phyloP scores from a whole-genome alignment of 1,140 invertebrate species.

The Pseudomyrmex dendroicus region DNA sequence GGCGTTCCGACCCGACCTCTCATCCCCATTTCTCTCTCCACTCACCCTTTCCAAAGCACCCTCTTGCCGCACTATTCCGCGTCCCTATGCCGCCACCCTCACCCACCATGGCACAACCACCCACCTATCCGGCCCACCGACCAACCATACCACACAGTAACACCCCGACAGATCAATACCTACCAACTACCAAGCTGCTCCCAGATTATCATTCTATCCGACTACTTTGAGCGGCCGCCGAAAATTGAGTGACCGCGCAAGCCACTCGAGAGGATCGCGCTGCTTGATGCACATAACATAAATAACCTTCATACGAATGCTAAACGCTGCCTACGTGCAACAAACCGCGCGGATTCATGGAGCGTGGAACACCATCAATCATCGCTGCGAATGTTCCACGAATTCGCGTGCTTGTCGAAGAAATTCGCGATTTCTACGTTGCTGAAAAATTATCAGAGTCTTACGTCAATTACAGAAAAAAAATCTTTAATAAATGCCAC shows the following conservation, averaged over 20 bases:
- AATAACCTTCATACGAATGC: conserved; percentile 27
- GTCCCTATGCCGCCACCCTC: conserved; percentile 65
- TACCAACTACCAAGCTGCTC: conserved; percentile 81
- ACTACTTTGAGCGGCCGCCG: conserved; percentile 76
- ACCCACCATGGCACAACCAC: conserved; percentile 75
- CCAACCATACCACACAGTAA: conserved; percentile 78
- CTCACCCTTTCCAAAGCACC: conserved; percentile 49
- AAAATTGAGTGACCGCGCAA: conserved; percentile 70
- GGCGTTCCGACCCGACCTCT: conserved; percentile 73
- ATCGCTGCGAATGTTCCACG: conserved; percentile 21
- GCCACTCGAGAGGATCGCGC: conserved; percentile 5
- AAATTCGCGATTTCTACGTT: conserved; percentile 2
- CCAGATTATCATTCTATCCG: conserved; percentile 81
- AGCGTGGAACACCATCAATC: conserved; percentile 34
- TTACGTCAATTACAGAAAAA: background rate
- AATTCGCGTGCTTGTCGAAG: conserved; percentile 36
- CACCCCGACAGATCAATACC: conserved; percentile 83
- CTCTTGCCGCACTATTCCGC: conserved; percentile 43
- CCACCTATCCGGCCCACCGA: conserved; percentile 75
- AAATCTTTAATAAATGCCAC: no score
- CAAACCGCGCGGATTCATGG: conserved; percentile 24
- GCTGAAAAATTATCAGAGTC: background rate
- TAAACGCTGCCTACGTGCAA: conserved; percentile 36
- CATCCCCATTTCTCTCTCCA: conserved; percentile 73
- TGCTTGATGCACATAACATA: conserved; percentile 25